Evolutionary conservation across 2,888 invertebrate genomes (phyloP).

Genomic region (Drosophila setosimentum): DNA sequence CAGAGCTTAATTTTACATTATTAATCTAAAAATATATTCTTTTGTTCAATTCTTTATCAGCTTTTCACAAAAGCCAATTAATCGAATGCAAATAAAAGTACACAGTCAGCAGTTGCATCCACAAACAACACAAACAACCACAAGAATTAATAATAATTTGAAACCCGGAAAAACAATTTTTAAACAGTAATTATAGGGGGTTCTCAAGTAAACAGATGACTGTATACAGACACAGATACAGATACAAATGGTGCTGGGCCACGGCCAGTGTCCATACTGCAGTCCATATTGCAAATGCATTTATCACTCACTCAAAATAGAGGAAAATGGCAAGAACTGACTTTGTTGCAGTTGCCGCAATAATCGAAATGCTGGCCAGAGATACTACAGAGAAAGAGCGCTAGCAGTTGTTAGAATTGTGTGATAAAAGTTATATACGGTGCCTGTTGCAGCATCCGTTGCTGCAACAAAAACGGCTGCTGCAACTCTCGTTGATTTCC

Average conservation of each 20-base stretch:
- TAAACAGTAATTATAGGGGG: constrained; percentile 59
- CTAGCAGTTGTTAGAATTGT: constrained; percentile 70
- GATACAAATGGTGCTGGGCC: constrained; percentile 26
- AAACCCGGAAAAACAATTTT: constrained; percentile 66
- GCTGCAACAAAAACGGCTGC: constrained; percentile 26
- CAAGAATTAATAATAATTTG: constrained; percentile 59
- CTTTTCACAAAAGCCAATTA: not conserved
- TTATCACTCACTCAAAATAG: constrained; percentile 50
- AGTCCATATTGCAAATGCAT: constrained; percentile 47
- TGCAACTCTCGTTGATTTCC: constrained; percentile 57
- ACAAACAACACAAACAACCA: constrained; percentile 24
- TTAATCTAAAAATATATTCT: not conserved
- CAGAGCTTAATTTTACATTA: not conserved
- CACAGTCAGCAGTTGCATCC: constrained; percentile 29
- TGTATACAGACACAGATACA: constrained; percentile 29
- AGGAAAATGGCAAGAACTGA: constrained; percentile 27
- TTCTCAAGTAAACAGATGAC: constrained; percentile 36
- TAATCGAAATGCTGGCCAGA: constrained; percentile 53
- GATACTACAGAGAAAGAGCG: constrained; percentile 37
- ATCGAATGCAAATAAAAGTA: not conserved
- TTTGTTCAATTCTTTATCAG: not conserved
- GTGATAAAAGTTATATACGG: constrained; percentile 61
- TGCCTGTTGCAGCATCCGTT: constrained; percentile 46
- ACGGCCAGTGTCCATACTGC: constrained; percentile 16
- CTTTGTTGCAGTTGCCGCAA: constrained; percentile 14